phyloP scores from a whole-genome alignment of 2,797 vertebrate genomes.

The Rhincodon typus region DNA sequence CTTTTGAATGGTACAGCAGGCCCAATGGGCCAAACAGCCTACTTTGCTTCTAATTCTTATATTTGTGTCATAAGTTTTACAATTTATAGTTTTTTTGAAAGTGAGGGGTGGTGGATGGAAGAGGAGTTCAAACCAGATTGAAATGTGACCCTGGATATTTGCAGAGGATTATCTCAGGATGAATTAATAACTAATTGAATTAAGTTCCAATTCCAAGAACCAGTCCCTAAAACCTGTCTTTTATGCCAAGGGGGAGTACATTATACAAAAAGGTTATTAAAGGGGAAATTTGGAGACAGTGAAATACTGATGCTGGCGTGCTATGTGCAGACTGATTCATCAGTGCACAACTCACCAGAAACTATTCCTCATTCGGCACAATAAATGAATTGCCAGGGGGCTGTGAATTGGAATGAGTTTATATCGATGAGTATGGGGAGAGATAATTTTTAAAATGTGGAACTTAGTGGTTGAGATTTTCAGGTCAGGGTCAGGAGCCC shows the following conservation, averaged over 20 bases:
- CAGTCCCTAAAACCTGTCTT: neutral
- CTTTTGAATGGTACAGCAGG: no score
- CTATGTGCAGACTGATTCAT: neutral
- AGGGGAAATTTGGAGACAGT: neutral
- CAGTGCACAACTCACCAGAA: neutral
- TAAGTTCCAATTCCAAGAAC: neutral
- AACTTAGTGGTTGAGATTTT: neutral
- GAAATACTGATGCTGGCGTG: neutral
- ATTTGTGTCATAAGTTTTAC: neutral
- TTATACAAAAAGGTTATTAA: neutral
- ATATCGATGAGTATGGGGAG: neutral
- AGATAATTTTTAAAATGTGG: neutral
- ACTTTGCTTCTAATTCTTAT: neutral
- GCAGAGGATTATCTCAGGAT: neutral
- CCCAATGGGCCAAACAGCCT: no score
- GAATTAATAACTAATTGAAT: neutral
- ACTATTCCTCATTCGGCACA: neutral
- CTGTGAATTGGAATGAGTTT: neutral
- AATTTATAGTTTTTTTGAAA: neutral
- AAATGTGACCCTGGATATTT: neutral
- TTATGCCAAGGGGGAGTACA: neutral
- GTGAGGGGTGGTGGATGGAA: neutral
- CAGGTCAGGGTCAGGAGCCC: neutral
- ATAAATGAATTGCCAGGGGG: neutral
- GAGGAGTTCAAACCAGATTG: neutral